phyloP scores from a whole-genome alignment of 2,113 vertebrate genomes.

The Albula glossodonta region DNA sequence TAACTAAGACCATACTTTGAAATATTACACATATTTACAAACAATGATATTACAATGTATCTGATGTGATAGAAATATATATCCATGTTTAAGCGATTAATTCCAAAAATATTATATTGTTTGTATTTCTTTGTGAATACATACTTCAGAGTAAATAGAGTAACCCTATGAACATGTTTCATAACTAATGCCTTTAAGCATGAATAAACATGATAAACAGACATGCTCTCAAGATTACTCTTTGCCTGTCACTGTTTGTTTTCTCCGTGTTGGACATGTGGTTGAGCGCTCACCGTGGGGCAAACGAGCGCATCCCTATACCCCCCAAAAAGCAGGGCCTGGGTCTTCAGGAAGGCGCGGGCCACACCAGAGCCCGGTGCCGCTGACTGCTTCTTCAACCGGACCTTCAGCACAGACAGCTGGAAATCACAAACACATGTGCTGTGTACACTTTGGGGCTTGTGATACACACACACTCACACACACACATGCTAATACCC shows the following conservation, averaged over 20 bases:
- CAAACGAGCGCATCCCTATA: slow-evolving; percentile 78
- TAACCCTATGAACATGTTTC: too few relatives aligned
- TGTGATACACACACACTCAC: not conserved
- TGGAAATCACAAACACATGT: slow-evolving; percentile 41
- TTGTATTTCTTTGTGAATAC: too few relatives aligned
- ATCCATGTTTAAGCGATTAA: too few relatives aligned
- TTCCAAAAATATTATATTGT: too few relatives aligned
- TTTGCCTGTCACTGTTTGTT: not conserved
- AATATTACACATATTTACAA: too few relatives aligned
- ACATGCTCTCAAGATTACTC: not conserved
- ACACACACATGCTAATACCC: not conserved
- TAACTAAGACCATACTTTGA: too few relatives aligned
- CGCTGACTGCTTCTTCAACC: slow-evolving; percentile 75
- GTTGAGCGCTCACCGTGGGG: slow-evolving; percentile 44
- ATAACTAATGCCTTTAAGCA: too few relatives aligned
- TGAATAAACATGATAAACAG: not conserved
- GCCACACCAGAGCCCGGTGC: slow-evolving; percentile 81
- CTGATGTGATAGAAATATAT: too few relatives aligned
- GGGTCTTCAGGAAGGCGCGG: slow-evolving; percentile 79
- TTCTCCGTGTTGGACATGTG: not conserved
- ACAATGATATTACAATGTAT: too few relatives aligned
- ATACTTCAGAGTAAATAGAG: too few relatives aligned
- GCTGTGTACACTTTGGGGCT: not conserved
- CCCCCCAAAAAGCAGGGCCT: slow-evolving; percentile 83
- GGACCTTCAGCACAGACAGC: slow-evolving; percentile 76